These are phyloP conservation scores for Pituophis catenifer DNA, from an alignment of 2,113 vertebrate species.

Conservation along the genomic window DNA sequence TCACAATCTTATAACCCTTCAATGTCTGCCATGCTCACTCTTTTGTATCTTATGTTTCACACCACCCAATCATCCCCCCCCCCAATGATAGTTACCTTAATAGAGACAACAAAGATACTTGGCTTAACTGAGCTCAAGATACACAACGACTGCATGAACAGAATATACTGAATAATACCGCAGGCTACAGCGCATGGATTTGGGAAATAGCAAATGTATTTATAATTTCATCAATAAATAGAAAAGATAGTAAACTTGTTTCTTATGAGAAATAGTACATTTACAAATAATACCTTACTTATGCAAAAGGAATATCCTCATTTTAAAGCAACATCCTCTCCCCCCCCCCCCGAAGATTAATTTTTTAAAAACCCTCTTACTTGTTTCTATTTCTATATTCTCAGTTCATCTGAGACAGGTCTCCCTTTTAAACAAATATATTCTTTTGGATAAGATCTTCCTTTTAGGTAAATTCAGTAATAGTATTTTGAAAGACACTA, in stretches of 20 bases:
- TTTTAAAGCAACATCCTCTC: background rate
- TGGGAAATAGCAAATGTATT: slow-evolving; percentile 71
- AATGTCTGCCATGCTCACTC: background rate
- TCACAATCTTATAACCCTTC: background rate
- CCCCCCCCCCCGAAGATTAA: background rate
- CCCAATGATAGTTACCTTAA: slow-evolving; percentile 34
- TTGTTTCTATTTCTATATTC: background rate
- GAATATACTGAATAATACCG: slow-evolving; percentile 54
- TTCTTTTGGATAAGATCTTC: background rate
- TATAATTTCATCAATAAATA: slow-evolving; percentile 71
- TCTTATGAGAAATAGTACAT: slow-evolving; percentile 58
- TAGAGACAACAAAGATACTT: slow-evolving; percentile 34
- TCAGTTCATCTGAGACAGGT: background rate
- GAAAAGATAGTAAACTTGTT: slow-evolving; percentile 63
- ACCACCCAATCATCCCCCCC: background rate
- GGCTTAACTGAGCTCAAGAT: slow-evolving; percentile 39
- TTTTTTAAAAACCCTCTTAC: background rate
- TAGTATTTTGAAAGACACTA: slow-evolving; percentile 10
- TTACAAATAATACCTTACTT: background rate
- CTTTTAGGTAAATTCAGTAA: background rate
- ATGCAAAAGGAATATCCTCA: background rate
- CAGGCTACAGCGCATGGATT: slow-evolving; percentile 44
- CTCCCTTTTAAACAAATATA: background rate
- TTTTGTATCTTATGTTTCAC: slow-evolving; percentile 13
- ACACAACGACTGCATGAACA: slow-evolving; percentile 52